Base-by-base conservation (phyloP, 2,888 invertebrate species). In the Ligdia adustata region DNA sequence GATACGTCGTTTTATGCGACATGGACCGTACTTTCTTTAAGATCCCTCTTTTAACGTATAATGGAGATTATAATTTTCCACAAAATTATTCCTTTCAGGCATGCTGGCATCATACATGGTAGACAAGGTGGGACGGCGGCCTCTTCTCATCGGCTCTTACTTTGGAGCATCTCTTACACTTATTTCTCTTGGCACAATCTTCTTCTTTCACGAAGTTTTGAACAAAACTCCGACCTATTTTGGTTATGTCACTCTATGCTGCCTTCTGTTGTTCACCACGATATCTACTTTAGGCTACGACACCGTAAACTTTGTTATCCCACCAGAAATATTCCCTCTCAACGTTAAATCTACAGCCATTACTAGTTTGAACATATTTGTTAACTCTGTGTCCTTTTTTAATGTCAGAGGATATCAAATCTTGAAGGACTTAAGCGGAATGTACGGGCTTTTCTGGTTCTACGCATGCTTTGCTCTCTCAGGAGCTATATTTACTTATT, bases 261-360 rank as follows among this genome's bases (percentile, higher is more conserved):
- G 90, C 0, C 74, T 91, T 3, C 60, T 82, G 15, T 14, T 61
- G 1, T 67, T 75, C 0, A 75, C 64, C 11, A 62, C 80, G 0
- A 60, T 79, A 1, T 74, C 80, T 0, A 76, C 73, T 4, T 34
- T 85, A 22, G 92, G 92, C 0, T 79, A 88, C 28, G 87, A 86
- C 45, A 90, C 91, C 0, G 57, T 92, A 18, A 73, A 85, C 0
- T 83, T 82, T 26, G 77, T 89, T 43, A 82, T 92, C 52, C 79
- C 91, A 14, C 91, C 91, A 0, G 92, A 92, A 68, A 73, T 92
- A 13, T 92, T 92, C 50, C 91, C 92, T 0, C 75, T 92, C 1
- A 92, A 91, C 53, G 87, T 92, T 0, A 92, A 91, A 62, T 88
- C 91, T 1, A 66, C 84, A 0, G 92, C 92, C 0, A 87, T 92